Percentiles rank a stretch among this genome's conserved stretches.
These are phyloP conservation scores for Sinhomidia bicolor DNA, from an alignment of 2,888 invertebrate species.

Conservation along the genomic window DNA sequence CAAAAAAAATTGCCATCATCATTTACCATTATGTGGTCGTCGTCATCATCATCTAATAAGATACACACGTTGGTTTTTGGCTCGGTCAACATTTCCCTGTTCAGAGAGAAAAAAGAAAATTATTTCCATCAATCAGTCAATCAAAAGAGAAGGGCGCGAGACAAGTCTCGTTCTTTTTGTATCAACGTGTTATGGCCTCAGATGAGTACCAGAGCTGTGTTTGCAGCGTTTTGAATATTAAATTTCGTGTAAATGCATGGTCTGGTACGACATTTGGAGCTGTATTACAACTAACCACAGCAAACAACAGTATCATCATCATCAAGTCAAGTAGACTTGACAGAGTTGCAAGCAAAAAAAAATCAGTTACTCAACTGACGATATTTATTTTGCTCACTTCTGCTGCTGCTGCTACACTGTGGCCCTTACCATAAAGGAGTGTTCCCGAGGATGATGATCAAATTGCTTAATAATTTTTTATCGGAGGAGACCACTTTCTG, in stretches of 20 bases:
- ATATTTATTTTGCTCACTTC: not conserved
- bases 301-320: constrained; percentile 24
- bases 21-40: constrained; percentile 39
- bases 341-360: constrained; percentile 8
- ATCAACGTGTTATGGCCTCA: constrained; percentile 81
- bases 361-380: constrained; percentile 2
- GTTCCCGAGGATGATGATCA: constrained; percentile 47
- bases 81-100: constrained; percentile 64
- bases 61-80: constrained; percentile 35
- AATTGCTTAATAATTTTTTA: constrained; percentile 6
- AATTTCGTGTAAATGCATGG: constrained; percentile 98
- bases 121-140: constrained; percentile 39
- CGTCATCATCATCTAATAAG: constrained; percentile 44
- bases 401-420: not conserved
- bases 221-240: constrained; percentile 87
- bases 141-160: not conserved
- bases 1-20: constrained; percentile 30
- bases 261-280: constrained; percentile 96
- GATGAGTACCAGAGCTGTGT: constrained; percentile 99
- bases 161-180: constrained; percentile 31
- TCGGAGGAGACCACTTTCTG: constrained; percentile 32
- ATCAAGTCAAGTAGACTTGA: constrained; percentile 41
- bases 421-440: constrained; percentile 37
- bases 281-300: constrained; percentile 68
- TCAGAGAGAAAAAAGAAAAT: constrained; percentile 34